These are phyloP conservation scores for Coptotermes formosanus DNA, from an alignment of 1,140 invertebrate species.

Conservation along the genomic window DNA sequence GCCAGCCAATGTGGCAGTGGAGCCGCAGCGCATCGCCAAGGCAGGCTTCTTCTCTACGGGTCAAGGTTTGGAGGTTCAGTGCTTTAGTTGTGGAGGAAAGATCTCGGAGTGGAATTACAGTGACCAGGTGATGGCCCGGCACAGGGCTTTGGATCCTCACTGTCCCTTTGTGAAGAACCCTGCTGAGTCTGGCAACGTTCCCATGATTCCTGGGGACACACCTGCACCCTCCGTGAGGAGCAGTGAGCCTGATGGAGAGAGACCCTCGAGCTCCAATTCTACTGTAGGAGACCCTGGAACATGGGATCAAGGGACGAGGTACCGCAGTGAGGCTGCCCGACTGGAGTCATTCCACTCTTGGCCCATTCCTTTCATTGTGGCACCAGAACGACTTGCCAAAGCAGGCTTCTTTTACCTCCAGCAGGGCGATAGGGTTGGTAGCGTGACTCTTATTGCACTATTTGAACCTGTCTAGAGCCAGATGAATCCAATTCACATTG, in stretches of 20 bases:
- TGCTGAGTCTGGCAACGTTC: conserved; percentile 62
- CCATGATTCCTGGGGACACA: conserved; percentile 43
- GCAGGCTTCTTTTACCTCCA: conserved; percentile 78
- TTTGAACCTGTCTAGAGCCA: no score
- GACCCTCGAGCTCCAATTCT: neutral
- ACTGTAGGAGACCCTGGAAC: no score
- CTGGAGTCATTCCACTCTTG: conserved; percentile 69
- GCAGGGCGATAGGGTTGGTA: conserved; percentile 52
- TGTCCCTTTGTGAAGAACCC: conserved; percentile 72
- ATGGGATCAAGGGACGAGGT: neutral
- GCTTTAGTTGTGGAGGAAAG: conserved; percentile 69
- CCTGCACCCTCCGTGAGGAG: neutral
- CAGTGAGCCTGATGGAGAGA: neutral
- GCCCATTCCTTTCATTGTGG: conserved; percentile 65
- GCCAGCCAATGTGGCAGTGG: conserved; percentile 65
- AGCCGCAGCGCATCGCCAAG: conserved; percentile 65
- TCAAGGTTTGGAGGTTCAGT: conserved; percentile 65
- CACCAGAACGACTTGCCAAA: conserved; percentile 65
- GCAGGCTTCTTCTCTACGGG: conserved; percentile 81
- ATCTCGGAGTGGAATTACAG: conserved; percentile 74
- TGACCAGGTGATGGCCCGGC: conserved; percentile 67
- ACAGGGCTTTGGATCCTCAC: conserved; percentile 60
- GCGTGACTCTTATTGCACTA: no score
- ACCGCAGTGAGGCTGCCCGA: conserved; percentile 58
- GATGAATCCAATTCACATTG: no score